phyloP scores from a whole-genome alignment of 2,888 invertebrate genomes.

The Mythimna pallens region DNA sequence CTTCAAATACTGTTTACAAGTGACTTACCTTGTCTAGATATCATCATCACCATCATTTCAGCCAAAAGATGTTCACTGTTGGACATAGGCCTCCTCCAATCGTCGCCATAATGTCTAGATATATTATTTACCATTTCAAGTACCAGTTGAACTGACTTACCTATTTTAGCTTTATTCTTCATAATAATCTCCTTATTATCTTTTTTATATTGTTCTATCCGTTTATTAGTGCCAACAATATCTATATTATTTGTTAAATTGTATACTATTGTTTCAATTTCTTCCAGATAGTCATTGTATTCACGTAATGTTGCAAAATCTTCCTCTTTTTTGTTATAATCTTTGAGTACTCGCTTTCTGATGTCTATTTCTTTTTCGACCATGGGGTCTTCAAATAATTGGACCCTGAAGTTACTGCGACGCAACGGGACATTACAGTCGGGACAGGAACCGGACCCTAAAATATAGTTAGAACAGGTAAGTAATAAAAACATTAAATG shows the following conservation, averaged over 20 bases:
- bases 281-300: slow-evolving; percentile 99
- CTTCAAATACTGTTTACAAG: not conserved
- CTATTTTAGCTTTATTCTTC: slow-evolving; percentile 94
- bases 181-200: slow-evolving; percentile 96
- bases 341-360: slow-evolving; percentile 95
- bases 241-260: slow-evolving; percentile 98
- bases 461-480: slow-evolving; percentile 82
- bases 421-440: slow-evolving; percentile 97
- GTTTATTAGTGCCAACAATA: slow-evolving; percentile 96
- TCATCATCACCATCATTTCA: too few species aligned
- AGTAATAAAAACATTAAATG: too few species aligned
- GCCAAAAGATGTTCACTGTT: too few species aligned
- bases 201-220: slow-evolving; percentile 97
- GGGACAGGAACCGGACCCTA: slow-evolving; percentile 98
- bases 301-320: slow-evolving; percentile 96
- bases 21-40: too few species aligned
- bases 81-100: too few species aligned
- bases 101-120: too few species aligned
- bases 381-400: slow-evolving; percentile 98
- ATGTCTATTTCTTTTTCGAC: slow-evolving; percentile 99
- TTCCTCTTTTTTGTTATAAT: slow-evolving; percentile 98
- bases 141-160: slow-evolving; percentile 70
- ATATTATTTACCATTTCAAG: not conserved
- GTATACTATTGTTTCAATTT: slow-evolving; percentile 97
- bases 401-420: slow-evolving; percentile 97